Conservation (phyloP, 2,888 invertebrate genomes). For the Aromia moschata region DNA sequence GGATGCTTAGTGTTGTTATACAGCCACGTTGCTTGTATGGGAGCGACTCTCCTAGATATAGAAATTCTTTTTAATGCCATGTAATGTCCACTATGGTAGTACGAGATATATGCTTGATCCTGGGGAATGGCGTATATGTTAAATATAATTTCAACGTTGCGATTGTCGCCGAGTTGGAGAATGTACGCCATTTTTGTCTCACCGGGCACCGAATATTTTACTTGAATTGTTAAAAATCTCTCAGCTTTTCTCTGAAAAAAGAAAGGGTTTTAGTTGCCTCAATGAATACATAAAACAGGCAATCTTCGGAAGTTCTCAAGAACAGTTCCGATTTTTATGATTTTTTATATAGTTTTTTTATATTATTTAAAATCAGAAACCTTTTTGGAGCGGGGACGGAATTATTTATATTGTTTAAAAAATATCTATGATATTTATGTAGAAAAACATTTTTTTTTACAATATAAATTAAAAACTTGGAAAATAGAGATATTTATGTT, state of each 20-base stretch:
- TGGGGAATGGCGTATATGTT: conserved; percentile 45
- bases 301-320: no score
- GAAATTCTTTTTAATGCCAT: conserved; percentile 51
- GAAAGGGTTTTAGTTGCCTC: neutral
- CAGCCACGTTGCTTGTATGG: conserved; percentile 59
- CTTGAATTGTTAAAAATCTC: conserved; percentile 51
- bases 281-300: no score
- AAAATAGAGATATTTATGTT: no score
- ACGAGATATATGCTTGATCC: conserved; percentile 34
- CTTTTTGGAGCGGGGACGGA: no score
- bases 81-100: conserved; percentile 28
- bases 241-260: conserved; percentile 46
- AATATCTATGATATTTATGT: no score
- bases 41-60: conserved; percentile 54
- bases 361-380: no score
- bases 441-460: no score
- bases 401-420: no score
- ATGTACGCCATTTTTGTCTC: conserved; percentile 56
- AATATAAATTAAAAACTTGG: no score
- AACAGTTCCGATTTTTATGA: no score
- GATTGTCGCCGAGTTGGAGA: conserved; percentile 55
- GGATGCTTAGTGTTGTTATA: conserved; percentile 57
- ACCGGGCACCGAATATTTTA: conserved; percentile 54
- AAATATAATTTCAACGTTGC: conserved; percentile 55
- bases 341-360: no score